These are phyloP conservation scores for Leucozona laternaria DNA, from an alignment of 2,888 invertebrate genomes.

Conservation along the genomic window DNA sequence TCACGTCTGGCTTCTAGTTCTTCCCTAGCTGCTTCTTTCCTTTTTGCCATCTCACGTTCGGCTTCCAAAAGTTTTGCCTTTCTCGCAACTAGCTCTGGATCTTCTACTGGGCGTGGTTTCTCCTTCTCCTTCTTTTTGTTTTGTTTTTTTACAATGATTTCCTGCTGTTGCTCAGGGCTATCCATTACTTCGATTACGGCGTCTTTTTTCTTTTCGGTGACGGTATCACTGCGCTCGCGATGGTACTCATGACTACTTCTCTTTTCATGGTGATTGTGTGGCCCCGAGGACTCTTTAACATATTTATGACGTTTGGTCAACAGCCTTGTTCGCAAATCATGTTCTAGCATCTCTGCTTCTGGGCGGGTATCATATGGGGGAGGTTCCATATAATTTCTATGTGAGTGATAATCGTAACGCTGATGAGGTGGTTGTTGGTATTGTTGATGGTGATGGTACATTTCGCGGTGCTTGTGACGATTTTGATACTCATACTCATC, in stretches of 20 bases:
- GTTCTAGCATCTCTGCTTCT: constrained; percentile 87
- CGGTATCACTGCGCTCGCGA: constrained; percentile 67
- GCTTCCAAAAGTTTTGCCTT: constrained; percentile 89
- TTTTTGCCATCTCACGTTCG: constrained; percentile 90
- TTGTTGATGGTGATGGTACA: constrained; percentile 74
- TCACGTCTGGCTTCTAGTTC: constrained; percentile 90
- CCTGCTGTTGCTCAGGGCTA: constrained; percentile 81
- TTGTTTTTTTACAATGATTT: constrained; percentile 77
- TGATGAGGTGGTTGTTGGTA: constrained; percentile 74
- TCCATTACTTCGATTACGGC: constrained; percentile 84
- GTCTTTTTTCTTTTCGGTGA: constrained; percentile 71
- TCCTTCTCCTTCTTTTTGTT: constrained; percentile 79
- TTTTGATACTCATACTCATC: constrained; percentile 76
- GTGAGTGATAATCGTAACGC: constrained; percentile 77
- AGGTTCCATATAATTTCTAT: constrained; percentile 74
- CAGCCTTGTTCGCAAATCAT: constrained; percentile 90
- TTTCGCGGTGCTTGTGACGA: constrained; percentile 67
- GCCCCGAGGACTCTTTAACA: constrained; percentile 84
- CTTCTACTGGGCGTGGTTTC: constrained; percentile 79
- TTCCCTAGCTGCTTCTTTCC: constrained; percentile 89
- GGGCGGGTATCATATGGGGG: constrained; percentile 63
- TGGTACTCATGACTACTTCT: constrained; percentile 77
- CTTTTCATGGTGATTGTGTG: constrained; percentile 76
- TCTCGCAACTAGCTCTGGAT: constrained; percentile 85
- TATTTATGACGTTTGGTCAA: constrained; percentile 89